These are phyloP conservation scores for Leptinotarsa rubiginosa DNA, from an alignment of 2,888 invertebrate genomes.

Conservation along the genomic window DNA sequence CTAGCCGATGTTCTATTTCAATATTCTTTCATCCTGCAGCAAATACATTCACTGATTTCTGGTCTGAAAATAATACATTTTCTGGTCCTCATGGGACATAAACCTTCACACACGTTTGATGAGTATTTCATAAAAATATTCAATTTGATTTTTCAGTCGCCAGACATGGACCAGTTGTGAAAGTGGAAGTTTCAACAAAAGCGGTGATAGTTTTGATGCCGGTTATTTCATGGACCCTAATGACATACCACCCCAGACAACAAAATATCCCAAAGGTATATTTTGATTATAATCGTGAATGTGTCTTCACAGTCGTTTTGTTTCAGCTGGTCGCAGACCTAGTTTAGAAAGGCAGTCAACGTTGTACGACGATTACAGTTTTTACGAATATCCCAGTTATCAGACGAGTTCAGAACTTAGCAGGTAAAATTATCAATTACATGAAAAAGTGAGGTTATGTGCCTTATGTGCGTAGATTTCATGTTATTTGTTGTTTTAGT, in stretches of 20 bases:
- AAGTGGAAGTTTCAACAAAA: conserved; percentile 65
- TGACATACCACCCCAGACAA: conserved; percentile 60
- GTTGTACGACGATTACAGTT: conserved; percentile 79
- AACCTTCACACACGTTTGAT: too few species aligned
- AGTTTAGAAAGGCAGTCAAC: conserved; percentile 86
- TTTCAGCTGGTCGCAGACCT: conserved; percentile 69
- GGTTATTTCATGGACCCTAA: conserved; percentile 64
- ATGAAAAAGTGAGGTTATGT: too few species aligned
- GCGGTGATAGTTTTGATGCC: conserved; percentile 63
- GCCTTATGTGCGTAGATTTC: too few species aligned
- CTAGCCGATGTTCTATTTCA: too few species aligned
- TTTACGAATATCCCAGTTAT: conserved; percentile 65
- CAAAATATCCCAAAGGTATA: conserved; percentile 57
- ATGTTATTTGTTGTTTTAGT: too few species aligned
- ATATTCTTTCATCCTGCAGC: too few species aligned
- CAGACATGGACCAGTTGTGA: conserved; percentile 71
- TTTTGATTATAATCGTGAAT: background rate
- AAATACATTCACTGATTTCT: too few species aligned
- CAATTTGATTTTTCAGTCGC: conserved; percentile 65
- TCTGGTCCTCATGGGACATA: too few species aligned
- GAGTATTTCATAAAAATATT: background rate
- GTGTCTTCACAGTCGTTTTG: conserved; percentile 25
- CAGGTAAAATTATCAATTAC: conserved; percentile 5
- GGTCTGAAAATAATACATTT: too few species aligned
- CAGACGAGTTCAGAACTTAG: conserved; percentile 7